Evolutionary conservation across 35 echinoderm and acorn worm species (phyloP), one percentile per base, ranked within the genome.

Genomic region (Ophiothrix spiculata): DNA sequence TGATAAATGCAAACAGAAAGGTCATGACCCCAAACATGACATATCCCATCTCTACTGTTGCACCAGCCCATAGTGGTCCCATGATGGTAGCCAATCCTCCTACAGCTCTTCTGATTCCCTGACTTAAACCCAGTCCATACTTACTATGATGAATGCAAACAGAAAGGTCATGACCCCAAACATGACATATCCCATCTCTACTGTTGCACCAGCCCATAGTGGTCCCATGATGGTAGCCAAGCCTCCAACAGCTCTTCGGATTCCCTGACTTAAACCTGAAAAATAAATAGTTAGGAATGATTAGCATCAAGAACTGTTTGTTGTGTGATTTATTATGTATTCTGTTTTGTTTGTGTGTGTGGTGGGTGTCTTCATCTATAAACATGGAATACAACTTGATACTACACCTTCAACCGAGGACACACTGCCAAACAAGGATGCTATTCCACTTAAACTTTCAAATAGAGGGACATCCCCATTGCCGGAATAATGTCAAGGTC

Each of bases 171-270:
- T 95, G 37, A 91, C 81, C 40, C 85, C 84, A 31, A 81, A 80
- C 77, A 87, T 91, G 80, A 82, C 79, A 78, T 91, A 87, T 39
- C 89, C 89, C 29, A 75, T 21, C 29, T 75, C 31, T 4, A 74
- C 34, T 0, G 88, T 92, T 21, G 83, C 83, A 29, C 64, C 64
- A 39, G 87, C 91, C 94, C 94, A 97, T 32, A 97, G 69, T 8
- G 94, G 94, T 34, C 94, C 94, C 87, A 97, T 83, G 80, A 97
- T 97, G 79, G 94, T 97, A 4, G 87, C 94, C 0, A 97, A 41
- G 33, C 90, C 90, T 33, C 84, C 90, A 8, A 85, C 82, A 15
- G 90, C 87, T 75, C 94, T 56, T 15, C 94, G 80, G 21, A 97
- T 63, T 38, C 94, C 90, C 75, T 97, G 91, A 84, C 82, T 86